phyloP scores from a whole-genome alignment of 2,113 vertebrate genomes.

The Phalacrocorax pelagicus region DNA sequence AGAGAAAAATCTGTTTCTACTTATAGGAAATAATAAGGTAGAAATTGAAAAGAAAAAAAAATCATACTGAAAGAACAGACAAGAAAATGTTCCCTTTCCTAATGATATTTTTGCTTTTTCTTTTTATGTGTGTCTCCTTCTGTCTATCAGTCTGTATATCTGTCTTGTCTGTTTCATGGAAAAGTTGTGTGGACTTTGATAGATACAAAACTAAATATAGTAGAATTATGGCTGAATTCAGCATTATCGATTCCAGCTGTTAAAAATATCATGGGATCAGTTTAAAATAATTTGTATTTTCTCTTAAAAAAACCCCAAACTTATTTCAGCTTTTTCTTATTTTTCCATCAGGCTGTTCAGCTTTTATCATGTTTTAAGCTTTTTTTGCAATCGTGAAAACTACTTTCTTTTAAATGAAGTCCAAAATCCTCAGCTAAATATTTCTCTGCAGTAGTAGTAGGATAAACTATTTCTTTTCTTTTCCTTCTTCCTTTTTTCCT shows the following conservation, averaged over 20 bases:
- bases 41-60: background rate
- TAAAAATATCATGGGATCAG: background rate
- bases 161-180: background rate
- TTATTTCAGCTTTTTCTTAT: background rate
- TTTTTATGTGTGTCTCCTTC: constrained; percentile 37
- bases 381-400: background rate
- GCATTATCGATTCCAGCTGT: constrained; percentile 30
- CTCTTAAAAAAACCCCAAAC: background rate
- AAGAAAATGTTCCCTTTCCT: constrained; percentile 38
- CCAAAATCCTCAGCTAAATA: background rate
- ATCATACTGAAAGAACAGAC: constrained; percentile 2
- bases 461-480: background rate
- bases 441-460: background rate
- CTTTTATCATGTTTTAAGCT: background rate
- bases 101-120: constrained; percentile 30
- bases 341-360: background rate
- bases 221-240: background rate
- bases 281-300: background rate
- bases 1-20: constrained; percentile 59
- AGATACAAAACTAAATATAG: constrained; percentile 18
- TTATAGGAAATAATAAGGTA: constrained; percentile 63
- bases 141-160: constrained; percentile 15
- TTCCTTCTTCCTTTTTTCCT: background rate
- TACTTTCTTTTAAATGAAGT: background rate
- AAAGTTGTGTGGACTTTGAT: background rate